Evolutionary conservation across 2,113 vertebrate genomes (phyloP), one percentile per base, ranked within the genome.

Genomic region (Perca flavescens): DNA sequence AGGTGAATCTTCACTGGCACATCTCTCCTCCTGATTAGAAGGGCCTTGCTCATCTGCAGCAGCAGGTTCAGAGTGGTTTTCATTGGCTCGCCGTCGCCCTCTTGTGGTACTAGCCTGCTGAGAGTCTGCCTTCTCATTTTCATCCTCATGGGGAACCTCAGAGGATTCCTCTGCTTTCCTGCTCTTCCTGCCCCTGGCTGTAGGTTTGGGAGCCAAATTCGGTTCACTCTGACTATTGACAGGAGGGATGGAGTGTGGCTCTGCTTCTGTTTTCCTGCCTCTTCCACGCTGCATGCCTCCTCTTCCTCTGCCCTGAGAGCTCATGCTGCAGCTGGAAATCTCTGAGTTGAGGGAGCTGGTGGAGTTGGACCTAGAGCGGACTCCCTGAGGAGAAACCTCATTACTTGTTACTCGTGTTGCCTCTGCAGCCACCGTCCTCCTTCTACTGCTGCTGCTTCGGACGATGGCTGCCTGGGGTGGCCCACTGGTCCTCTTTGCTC

Each of bases 311-410:
- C 28, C 85, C 69, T 74, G 80, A 60, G 86, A 80, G 57, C 63
- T 79, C 34, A 56, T 2, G 14, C 76, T 89, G 82, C 61, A 74
- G 78, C 72, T 74, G 10, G 90, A 91, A 19, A 85, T 60, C 43
- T 92, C 92, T 0, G 89, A 87, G 65, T 73, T 81, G 14, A 88
- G 68, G 1, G 94, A 91, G 62, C 67, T 90, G 53, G 75, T 85
- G 3, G 89, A 92, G 76, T 72, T 90, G 1, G 91, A 88, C 28
- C 83, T 88, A 0, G 83, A 90, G 1, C 71, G 82, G 31, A 65
- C 67, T 68, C 74, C 82, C 50, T 28, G 81, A 36, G 83, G 50
- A 12, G 62, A 17, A 61, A 14, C 11, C 2, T 74, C 80, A 10
- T 49, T 22, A 11, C 17, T 31, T 66, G 84, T 28, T 64, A 43